Base-by-base conservation (phyloP, 1,140 invertebrate genomes). In the Bombus turneri region DNA sequence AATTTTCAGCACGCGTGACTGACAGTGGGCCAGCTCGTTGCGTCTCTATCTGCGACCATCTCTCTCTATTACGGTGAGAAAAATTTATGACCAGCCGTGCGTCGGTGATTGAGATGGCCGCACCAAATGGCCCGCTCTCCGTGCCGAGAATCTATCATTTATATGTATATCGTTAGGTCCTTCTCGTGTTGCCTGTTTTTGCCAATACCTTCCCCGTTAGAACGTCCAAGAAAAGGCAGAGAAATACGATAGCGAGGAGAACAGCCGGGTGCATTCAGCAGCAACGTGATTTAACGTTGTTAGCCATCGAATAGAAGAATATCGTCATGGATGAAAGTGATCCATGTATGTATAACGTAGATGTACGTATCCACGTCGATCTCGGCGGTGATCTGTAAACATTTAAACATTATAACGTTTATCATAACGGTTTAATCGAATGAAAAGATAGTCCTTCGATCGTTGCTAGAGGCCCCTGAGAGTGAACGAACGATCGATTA, bases 81-180 rank as follows among this genome's bases (percentile, higher is more conserved):
- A 89, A 92, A 94, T 93, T 94, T 93, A 94, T 91, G 93, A 92
- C 88, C 88, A 85, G 89, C 88, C 84, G 88, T 88, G 88, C 91
- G 86, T 86, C 90, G 90, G 91, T 93, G 93, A 94, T 93, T 92
- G 93, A 93, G 93, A 93, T 92, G 92, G 92, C 91, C 91, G 92
- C 91, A 93, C 92, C 91, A 92, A 93, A 94, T 93, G 92, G 93
- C 87, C 79, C 82, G 88, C 91, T 93, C 92, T 93, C 92, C 86
- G 87, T 91, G 86, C 88, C 78, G 88, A 89, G 83, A 88, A 93
- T 93, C 91, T 93, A 92, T 53, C 47, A 53, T 53, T 53, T 53
- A 53, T 53, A 53, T 53, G 47, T 93, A 90, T 90, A 90, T 90
- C 79, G 86, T 66, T 68, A 78, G 87, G 68, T 83, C 73, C 31